Conservation (phyloP, 2,797 vertebrate genomes). For the Enteromius treurensis region DNA sequence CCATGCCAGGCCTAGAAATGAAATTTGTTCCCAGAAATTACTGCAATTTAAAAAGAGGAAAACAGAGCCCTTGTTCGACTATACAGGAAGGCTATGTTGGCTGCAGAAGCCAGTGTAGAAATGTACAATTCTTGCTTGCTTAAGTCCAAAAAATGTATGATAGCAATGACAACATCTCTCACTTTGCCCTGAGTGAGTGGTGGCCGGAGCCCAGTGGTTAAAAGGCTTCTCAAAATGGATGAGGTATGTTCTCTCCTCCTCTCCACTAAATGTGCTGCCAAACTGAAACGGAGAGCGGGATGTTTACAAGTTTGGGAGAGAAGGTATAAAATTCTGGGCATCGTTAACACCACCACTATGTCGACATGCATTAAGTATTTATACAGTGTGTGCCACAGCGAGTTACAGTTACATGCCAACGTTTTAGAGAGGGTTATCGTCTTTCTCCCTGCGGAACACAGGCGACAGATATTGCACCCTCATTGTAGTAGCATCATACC, state of each 20-base stretch:
- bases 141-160: not conserved
- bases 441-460: slow-evolving; percentile 71
- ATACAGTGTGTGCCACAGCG: slow-evolving; percentile 81
- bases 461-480: slow-evolving; percentile 55
- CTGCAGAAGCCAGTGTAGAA: not conserved
- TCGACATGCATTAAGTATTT: slow-evolving; percentile 82
- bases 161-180: slow-evolving; percentile 18
- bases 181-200: slow-evolving; percentile 10
- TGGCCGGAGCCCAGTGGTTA: slow-evolving; percentile 16
- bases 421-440: slow-evolving; percentile 76
- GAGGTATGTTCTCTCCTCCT: slow-evolving; percentile 71
- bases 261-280: slow-evolving; percentile 69
- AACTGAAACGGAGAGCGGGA: slow-evolving; percentile 73
- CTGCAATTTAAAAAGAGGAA: not conserved
- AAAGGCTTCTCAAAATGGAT: slow-evolving; percentile 66
- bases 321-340: slow-evolving; percentile 81
- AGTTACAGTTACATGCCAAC: slow-evolving; percentile 83
- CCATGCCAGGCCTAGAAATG: not conserved
- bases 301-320: slow-evolving; percentile 78
- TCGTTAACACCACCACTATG: slow-evolving; percentile 79
- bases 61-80: not conserved
- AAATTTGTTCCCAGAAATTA: not conserved
- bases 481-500: slow-evolving; percentile 35
- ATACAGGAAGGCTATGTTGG: not conserved
- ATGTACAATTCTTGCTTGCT: not conserved